Evolutionary conservation across 2,113 vertebrate species (phyloP), one percentile per base, ranked within the genome.

Genomic region (Mungos mungo): DNA sequence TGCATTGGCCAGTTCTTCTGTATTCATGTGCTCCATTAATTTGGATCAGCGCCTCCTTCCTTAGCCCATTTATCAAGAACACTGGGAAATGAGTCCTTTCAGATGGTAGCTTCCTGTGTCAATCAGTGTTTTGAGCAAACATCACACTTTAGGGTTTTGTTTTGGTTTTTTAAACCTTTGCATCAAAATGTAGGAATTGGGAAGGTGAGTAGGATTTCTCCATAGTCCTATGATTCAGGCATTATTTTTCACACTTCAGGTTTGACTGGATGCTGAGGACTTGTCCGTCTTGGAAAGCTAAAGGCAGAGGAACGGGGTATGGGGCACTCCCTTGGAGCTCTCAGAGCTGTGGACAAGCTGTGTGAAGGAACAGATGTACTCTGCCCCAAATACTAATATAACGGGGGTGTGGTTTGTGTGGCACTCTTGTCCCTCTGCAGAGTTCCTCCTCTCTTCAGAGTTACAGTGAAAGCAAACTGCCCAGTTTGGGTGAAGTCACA

Each of bases 141-240:
- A 29, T 74, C 41, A 77, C 68, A 85, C 47, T 93, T 88, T 25
- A 82, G 25, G 25, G 25, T 80, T 50, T 85, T 38, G 14, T 18
- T 27, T 80, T 45, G 83, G 45, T 52, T 60, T 60, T 92, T 97
- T 95, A 45, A 68, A 96, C 8, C n/a, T 83, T 76, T 68, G 38
- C 92, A 60, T 87, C 69, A 82, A 89, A 96, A 84, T 29, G 47
- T 47, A 90, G 63, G 29, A 63, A 50, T 96, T 92, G n/a, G 41
- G 57, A n/a, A 96, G 13, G 76, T 87, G n/a, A 95, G 35, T 13
- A 45, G n/a, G 33, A 60, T 71, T 95, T 79, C n/a, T 38, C n/a
- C 33, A 3, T 45, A 72, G 86, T 52, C 80, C 63, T 35, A 29
- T 80, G 80, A 68, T 77, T 60, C 35, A 80, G 92, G 25, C 31